Conservation (phyloP, 2,113 vertebrate genomes). For the Dasyurus viverrinus region DNA sequence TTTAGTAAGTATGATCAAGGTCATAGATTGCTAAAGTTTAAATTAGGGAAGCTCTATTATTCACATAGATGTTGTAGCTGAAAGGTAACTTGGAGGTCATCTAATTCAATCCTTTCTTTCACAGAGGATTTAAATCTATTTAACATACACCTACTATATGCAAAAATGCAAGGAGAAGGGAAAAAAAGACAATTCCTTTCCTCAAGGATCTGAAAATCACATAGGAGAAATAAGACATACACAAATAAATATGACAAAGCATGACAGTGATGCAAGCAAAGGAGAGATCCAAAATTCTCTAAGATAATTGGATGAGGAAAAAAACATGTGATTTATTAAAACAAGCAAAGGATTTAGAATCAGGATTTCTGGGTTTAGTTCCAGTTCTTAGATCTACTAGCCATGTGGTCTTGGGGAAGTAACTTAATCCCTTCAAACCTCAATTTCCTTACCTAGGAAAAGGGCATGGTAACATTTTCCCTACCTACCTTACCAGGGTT, state of each 20-base stretch:
- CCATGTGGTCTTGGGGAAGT: background rate
- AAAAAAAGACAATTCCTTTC: background rate
- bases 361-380: background rate
- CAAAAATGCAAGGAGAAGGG: background rate
- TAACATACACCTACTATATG: background rate
- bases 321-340: background rate
- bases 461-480: background rate
- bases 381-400: background rate
- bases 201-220: background rate
- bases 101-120: conserved; percentile 30
- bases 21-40: background rate
- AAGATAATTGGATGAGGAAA: background rate
- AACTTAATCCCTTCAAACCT: background rate
- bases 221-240: background rate
- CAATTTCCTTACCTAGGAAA: background rate
- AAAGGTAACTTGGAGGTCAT: conserved; percentile 8
- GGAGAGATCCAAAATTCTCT: background rate
- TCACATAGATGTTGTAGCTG: conserved; percentile 14
- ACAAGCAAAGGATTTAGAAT: background rate
- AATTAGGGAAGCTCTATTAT: conserved; percentile 3
- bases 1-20: conserved; percentile 27
- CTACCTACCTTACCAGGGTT: background rate
- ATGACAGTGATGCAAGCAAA: background rate
- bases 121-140: conserved; percentile 32
- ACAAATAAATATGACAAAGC: background rate